Evolutionary conservation across 2,797 vertebrate species (phyloP).

Genomic region (Crypturellus tataupa): DNA sequence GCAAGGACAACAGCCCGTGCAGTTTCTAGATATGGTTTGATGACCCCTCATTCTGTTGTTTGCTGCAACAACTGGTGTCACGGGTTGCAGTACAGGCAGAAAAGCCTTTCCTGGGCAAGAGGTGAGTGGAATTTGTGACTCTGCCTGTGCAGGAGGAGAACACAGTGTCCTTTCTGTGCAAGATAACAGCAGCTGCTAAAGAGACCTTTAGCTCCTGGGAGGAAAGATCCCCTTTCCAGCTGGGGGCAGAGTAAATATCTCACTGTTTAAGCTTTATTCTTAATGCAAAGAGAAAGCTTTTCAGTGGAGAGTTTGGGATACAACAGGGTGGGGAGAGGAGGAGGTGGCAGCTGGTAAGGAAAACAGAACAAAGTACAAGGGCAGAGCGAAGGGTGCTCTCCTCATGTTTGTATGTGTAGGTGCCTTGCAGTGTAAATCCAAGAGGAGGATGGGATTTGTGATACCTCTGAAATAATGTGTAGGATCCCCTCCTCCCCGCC

Average conservation of each 20-base stretch:
- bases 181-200: conserved; percentile 37
- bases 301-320: neutral
- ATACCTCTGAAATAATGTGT: neutral
- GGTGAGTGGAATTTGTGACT: conserved; percentile 52
- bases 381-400: neutral
- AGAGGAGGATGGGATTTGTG: neutral
- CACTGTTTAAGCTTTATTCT: neutral
- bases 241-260: neutral
- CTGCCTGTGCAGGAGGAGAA: neutral
- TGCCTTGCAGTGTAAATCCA: neutral
- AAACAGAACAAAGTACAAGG: neutral
- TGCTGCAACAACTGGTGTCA: neutral
- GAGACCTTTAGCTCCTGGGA: neutral
- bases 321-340: too few relatives aligned
- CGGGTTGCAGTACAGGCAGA: neutral
- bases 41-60: neutral
- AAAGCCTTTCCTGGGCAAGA: conserved; percentile 34
- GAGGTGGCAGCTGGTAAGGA: neutral
- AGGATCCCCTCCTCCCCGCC: neutral
- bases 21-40: neutral
- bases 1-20: neutral
- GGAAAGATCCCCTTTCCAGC: neutral
- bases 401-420: neutral
- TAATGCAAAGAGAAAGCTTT: neutral
- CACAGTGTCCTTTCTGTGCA: neutral